Base-by-base conservation (phyloP, 2,113 vertebrate species). In the Melanerpes formicivorus region DNA sequence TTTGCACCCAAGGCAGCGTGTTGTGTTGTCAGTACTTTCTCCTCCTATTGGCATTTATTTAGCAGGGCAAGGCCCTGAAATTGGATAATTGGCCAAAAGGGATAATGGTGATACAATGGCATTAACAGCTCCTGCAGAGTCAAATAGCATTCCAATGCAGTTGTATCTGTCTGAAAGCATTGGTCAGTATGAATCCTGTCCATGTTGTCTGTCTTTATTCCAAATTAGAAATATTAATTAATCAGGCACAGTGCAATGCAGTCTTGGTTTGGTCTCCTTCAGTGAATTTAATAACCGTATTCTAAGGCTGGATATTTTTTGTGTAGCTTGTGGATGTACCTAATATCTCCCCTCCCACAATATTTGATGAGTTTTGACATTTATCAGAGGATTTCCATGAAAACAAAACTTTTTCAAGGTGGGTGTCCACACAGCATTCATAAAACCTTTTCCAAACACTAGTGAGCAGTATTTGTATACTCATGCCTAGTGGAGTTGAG, bases 21-120 rank as follows among this genome's bases (percentile, higher is more conserved):
- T 48, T 69, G 55, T 69, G 23, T 5, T 87, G 46, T 34, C 55
- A 25, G 26, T 34, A 21, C 26, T 89, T 94, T 60, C 80, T 88
- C n/a, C 55, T 80, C 13, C 42, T 91, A 0, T 27, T 63, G 74
- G 50, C 59, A 46, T 65, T 84, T 84, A 14, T 6, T 59, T 80
- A 71, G 32, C 0, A 0, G 58, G 17, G 29, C 9, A 11, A 60
- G 18, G 46, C 23, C 15, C n/a, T 4, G 3, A 11, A 81, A 55
- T 6, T 58, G 48, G 58, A 6, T 73, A 65, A 75, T 18, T 78
- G 55, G 11, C 34, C 22, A 30, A 25, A 88, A 73, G 40, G 29
- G 46, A 18, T 23, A 23, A 2, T 27, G 16, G 8, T 44, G 17
- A 23, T 54, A 44, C 65, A 64, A 0, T 14, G 44, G 19, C 74